Percentiles rank a stretch among this genome's conserved stretches.
These are phyloP conservation scores for Urocynchramus pylzowi DNA, from an alignment of 2,113 vertebrate genomes.

Conservation along the genomic window DNA sequence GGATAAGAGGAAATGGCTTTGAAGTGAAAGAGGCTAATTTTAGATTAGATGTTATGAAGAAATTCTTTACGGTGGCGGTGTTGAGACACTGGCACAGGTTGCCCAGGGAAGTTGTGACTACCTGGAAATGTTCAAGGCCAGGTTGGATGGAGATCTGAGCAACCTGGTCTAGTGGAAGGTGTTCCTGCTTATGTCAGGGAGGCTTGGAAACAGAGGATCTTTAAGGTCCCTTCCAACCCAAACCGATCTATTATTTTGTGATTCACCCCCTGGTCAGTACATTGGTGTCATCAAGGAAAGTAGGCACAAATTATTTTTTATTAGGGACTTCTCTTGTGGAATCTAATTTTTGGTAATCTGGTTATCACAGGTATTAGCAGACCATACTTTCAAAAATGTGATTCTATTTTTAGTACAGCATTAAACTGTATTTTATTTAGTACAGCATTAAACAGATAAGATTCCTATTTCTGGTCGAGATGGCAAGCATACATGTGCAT, in stretches of 20 bases:
- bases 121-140: not conserved
- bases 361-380: not conserved
- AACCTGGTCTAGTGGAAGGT: not conserved
- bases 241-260: not conserved
- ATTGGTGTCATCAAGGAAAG: not conserved
- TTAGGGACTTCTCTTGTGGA: not conserved
- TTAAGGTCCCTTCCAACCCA: not conserved
- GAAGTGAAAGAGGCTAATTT: not conserved
- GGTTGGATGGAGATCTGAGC: not conserved
- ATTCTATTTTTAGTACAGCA: not conserved
- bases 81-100: not conserved
- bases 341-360: not conserved
- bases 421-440: too few species aligned
- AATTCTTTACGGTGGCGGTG: not conserved
- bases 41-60: not conserved
- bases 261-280: not conserved
- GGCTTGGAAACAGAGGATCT: not conserved
- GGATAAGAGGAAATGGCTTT: not conserved
- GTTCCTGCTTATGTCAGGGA: rapidly evolving
- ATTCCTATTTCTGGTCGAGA: not conserved
- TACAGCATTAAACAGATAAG: not conserved
- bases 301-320: not conserved
- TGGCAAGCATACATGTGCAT: not conserved
- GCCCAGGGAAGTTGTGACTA: rapidly evolving
- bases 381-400: not conserved